These are phyloP conservation scores for Poeciliopsis turneri DNA, from an alignment of 2,797 vertebrate genomes.

Conservation along the genomic window DNA sequence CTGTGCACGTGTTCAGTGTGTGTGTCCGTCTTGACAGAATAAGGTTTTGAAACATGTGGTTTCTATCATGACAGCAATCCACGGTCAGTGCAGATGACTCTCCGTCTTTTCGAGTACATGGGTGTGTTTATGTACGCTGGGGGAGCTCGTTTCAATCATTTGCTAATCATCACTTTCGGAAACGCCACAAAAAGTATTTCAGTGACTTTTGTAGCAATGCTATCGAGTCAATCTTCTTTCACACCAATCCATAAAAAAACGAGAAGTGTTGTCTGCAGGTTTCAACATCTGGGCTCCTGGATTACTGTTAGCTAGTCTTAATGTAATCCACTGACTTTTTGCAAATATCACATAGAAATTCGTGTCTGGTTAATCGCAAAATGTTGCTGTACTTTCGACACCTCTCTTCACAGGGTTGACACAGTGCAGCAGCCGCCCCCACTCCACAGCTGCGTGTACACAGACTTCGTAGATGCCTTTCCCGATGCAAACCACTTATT, in stretches of 20 bases:
- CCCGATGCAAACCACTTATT: neutral
- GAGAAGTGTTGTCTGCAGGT: neutral
- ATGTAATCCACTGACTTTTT: neutral
- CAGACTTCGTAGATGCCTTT: neutral
- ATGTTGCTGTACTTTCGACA: neutral
- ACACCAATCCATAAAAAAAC: neutral
- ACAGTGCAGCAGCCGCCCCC: neutral
- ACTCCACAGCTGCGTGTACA: neutral
- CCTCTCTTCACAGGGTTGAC: neutral
- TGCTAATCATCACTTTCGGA: conserved; percentile 6
- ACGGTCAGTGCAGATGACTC: conserved; percentile 64
- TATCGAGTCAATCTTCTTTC: neutral
- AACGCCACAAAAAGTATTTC: neutral
- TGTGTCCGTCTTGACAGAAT: conserved; percentile 69
- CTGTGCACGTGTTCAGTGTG: conserved; percentile 38
- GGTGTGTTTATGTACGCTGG: conserved; percentile 52
- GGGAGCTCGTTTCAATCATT: conserved; percentile 30
- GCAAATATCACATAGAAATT: neutral
- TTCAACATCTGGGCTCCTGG: neutral
- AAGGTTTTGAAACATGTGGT: conserved; percentile 76
- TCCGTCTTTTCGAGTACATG: conserved; percentile 39
- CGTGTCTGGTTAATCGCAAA: neutral
- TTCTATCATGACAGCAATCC: conserved; percentile 72
- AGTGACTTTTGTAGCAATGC: neutral
- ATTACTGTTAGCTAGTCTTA: neutral